phyloP scores from a whole-genome alignment of 1,140 invertebrate species.

The Stenopsyche tienmushanensis region DNA sequence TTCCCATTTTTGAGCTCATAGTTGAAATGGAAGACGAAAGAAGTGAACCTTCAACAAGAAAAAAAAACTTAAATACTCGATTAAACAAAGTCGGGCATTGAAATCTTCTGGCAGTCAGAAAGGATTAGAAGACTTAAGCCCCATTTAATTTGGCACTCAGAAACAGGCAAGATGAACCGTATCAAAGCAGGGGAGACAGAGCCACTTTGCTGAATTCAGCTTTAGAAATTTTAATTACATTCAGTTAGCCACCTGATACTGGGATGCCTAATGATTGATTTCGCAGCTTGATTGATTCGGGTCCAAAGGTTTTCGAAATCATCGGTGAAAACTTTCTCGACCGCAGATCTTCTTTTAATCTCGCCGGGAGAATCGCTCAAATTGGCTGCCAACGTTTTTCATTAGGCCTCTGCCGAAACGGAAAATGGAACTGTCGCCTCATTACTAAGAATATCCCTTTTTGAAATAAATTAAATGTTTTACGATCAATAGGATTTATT shows the following conservation, averaged over 20 bases:
- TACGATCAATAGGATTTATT: too few species aligned
- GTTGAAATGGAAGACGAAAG: too few species aligned
- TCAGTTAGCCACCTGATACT: neutral
- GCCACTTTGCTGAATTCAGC: neutral
- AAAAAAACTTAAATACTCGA: neutral
- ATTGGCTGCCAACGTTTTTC: neutral
- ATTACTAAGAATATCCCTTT: too few species aligned
- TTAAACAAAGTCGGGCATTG: conserved; percentile 7
- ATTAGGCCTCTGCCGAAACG: neutral
- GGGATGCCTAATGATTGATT: conserved; percentile 13
- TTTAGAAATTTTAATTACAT: conserved; percentile 14
- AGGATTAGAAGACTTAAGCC: conserved; percentile 11
- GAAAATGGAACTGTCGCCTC: neutral
- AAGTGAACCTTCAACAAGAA: too few species aligned
- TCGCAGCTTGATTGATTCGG: neutral
- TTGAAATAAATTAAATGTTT: too few species aligned
- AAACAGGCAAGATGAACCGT: neutral
- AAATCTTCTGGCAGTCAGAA: conserved; percentile 10
- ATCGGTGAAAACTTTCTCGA: neutral
- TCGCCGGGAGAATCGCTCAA: too few species aligned
- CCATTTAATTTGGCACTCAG: conserved; percentile 14
- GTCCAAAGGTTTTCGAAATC: neutral
- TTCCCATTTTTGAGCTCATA: too few species aligned
- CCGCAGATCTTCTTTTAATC: too few species aligned
- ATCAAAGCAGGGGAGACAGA: conserved; percentile 2